Base-by-base conservation (phyloP, 2,888 invertebrate genomes). In the Agrotis ipsilon region DNA sequence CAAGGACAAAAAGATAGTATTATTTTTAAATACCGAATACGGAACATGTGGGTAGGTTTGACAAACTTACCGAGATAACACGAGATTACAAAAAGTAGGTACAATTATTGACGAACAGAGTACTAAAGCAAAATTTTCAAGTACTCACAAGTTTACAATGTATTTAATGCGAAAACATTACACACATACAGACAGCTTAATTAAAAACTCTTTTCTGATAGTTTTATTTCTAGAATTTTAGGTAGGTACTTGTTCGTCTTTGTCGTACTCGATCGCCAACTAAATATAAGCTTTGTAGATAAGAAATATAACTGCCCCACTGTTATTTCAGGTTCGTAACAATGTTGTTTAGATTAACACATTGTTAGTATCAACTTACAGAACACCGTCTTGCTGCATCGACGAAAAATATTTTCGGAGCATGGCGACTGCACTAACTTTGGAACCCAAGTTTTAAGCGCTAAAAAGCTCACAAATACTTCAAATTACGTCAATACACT, bases 321-420 rank as follows among this genome's bases (percentile, higher is more conserved):
- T 32, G 32, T 55, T 14, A 55, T 18, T 18, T 27, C 54, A 13
- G 3, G 58, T 62, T 55, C 48, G 27, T 72, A 24, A 60, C 27
- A 45, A 11, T 43, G 0, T 70, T 58, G 27, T 49, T 60, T 61
- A 52, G 11, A 39, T 21, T 57, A 9, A 13, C 0, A 18, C 11
- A 58, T 64, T 65, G 57, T 48, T 18, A 14, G n/a, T 66, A 73
- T 64, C 19, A 73, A 88, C 91, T 90, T 86, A 92, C 91, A 69
- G 66, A 3, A 60, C 32, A 19, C 58, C 79, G 24, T 59, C 78
- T 81, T 85, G 78, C 73, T 88, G 82, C 75, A 92, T 83, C 5
- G 93, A 93, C 73, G 90, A 83, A 86, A 93, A 92, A 81, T 89
- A 93, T 51, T 92, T 91, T 24, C 89, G 88, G 52, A 92, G 52